Evolutionary conservation across 1,140 invertebrate species (phyloP).

Genomic region (Atta cephalotes): DNA sequence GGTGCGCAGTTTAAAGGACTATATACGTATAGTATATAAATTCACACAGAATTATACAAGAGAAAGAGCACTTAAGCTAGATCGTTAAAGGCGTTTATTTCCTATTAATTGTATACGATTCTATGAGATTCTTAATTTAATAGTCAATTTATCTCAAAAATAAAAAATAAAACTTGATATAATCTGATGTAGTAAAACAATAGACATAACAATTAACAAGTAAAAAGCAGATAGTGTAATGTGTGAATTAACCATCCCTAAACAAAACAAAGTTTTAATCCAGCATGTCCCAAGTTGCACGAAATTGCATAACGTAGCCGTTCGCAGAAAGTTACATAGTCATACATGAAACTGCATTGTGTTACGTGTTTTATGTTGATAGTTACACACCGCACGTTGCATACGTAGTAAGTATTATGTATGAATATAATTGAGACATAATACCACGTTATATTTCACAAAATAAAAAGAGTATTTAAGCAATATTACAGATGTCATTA

Average conservation of each 20-base stretch:
- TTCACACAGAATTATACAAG: too few relatives aligned
- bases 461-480: neutral
- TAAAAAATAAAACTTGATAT: neutral
- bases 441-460: neutral
- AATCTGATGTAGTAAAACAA: too few relatives aligned
- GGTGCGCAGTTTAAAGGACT: too few relatives aligned
- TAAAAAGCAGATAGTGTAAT: constrained; percentile 16
- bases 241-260: neutral
- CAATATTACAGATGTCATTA: neutral
- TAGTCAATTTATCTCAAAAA: neutral
- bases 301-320: constrained; percentile 42
- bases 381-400: constrained; percentile 33
- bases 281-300: constrained; percentile 29
- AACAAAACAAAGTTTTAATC: constrained; percentile 49
- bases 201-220: neutral
- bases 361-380: constrained; percentile 52
- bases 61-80: too few relatives aligned
- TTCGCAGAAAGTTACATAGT: constrained; percentile 42
- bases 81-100: too few relatives aligned
- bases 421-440: constrained; percentile 12
- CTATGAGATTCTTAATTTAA: neutral
- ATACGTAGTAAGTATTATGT: constrained; percentile 28
- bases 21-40: too few relatives aligned
- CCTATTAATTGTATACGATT: too few relatives aligned
- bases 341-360: constrained; percentile 42